Conservation (phyloP, 2,888 invertebrate genomes). For the Pseudococcus longispinus region DNA sequence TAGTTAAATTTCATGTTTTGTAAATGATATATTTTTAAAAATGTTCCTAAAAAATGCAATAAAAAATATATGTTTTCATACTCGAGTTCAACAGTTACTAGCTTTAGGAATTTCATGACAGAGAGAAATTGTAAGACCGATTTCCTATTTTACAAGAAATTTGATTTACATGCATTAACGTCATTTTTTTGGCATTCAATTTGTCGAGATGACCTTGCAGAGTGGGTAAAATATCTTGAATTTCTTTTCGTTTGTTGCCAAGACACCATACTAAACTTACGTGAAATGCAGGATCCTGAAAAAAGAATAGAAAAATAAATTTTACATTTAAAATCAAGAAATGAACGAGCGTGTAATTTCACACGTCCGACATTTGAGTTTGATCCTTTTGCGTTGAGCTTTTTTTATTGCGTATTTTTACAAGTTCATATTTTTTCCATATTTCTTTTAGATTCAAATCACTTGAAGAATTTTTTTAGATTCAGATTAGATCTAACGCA, state of each 20-base stretch:
- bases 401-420: no score
- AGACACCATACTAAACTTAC: slow-evolving; percentile 82
- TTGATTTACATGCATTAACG: slow-evolving; percentile 66
- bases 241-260: slow-evolving; percentile 70
- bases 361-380: no score
- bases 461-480: no score
- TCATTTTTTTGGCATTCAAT: slow-evolving; percentile 63
- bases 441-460: no score
- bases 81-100: neutral
- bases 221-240: slow-evolving; percentile 65
- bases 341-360: no score
- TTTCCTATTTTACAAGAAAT: slow-evolving; percentile 79
- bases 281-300: slow-evolving; percentile 83
- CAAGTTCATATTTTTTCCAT: no score
- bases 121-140: slow-evolving; percentile 71
- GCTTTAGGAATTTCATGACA: slow-evolving; percentile 61
- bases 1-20: slow-evolving; percentile 18
- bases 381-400: no score
- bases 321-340: slow-evolving; percentile 59
- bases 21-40: neutral
- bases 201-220: slow-evolving; percentile 65
- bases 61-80: neutral
- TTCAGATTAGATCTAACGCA: no score
- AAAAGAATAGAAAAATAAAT: slow-evolving; percentile 59
- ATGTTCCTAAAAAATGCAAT: slow-evolving; percentile 30